Evolutionary conservation across 2,888 invertebrate species (phyloP), one percentile per base, ranked within the genome.

Genomic region (Andrena praecox): DNA sequence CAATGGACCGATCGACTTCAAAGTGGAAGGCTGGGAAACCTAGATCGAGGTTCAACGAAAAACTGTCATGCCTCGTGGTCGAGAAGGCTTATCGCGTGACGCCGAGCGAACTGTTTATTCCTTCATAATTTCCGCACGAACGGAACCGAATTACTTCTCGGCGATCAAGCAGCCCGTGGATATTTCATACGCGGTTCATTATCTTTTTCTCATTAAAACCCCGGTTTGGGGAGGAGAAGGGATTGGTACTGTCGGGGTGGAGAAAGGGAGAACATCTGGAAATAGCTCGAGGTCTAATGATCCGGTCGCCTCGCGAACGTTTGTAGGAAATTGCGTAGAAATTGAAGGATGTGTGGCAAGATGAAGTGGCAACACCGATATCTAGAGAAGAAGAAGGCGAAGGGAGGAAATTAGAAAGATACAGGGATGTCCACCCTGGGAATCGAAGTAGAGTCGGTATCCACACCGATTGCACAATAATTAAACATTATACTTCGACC

Each of bases 321-420:
- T 12, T 7, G 42, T 8, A 24, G 62, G 68, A 68, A 68, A 75
- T 75, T 75, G 64, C 42, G 42, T 24, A 66, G 56, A 54, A 56
- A 73, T 42, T 54, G 12, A 68, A 50, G 54, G 27, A 8, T 35
- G 52, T n/a, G 68, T 42, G 2, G 62, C 31, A 27, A 72, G 59
- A 52, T 52, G 69, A 66, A 56, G 77, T 24, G 42, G 68, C 69
- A 42, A 48, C 62, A 56, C 27, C 33, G 70, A 80, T 91, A 90
- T 90, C 90, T 91, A 90, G n/a, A 33, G 12, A 20, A n/a, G 29
- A 16, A 20, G 20, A 8, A 24, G 8, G n/a, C 7, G 27, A 27
- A 27, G 27, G 10, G 10, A 56, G 24, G 20, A 27, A 56, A 27
- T 56, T 56, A 4, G 56, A 24, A 56, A 56, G 24, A 8, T 27